Conservation (phyloP, 2,888 invertebrate genomes). For the Antheraea assamensis region DNA sequence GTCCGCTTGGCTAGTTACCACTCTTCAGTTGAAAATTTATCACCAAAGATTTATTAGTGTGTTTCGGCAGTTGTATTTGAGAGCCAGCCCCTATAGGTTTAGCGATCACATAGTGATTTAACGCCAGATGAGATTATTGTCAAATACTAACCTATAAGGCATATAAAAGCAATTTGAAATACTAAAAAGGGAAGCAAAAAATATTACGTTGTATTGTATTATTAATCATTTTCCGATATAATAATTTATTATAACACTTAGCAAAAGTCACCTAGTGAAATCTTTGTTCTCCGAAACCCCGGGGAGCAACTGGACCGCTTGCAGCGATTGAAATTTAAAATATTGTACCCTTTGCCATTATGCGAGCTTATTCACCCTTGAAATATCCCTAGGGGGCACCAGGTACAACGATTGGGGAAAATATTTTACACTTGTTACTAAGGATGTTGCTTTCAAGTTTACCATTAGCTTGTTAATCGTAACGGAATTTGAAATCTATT, state of each 20-base stretch:
- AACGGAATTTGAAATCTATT: slow-evolving; percentile 46
- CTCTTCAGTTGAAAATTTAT: too few relatives aligned
- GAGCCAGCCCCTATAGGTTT: too few relatives aligned
- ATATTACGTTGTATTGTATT: neutral
- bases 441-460: slow-evolving; percentile 77
- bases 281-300: slow-evolving; percentile 75
- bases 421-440: slow-evolving; percentile 83
- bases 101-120: too few relatives aligned
- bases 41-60: too few relatives aligned
- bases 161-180: too few relatives aligned
- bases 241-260: slow-evolving; percentile 74
- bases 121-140: too few relatives aligned
- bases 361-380: slow-evolving; percentile 83
- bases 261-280: slow-evolving; percentile 73
- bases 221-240: slow-evolving; percentile 49
- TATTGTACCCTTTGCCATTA: slow-evolving; percentile 83
- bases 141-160: too few relatives aligned
- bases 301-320: slow-evolving; percentile 72
- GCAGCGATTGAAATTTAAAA: slow-evolving; percentile 83
- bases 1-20: too few relatives aligned
- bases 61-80: too few relatives aligned
- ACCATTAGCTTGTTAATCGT: slow-evolving; percentile 50
- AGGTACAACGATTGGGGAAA: slow-evolving; percentile 81
- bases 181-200: neutral
- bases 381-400: slow-evolving; percentile 82